Evolutionary conservation across 2,113 vertebrate species (phyloP).

Genomic region (Glareola pratincola): DNA sequence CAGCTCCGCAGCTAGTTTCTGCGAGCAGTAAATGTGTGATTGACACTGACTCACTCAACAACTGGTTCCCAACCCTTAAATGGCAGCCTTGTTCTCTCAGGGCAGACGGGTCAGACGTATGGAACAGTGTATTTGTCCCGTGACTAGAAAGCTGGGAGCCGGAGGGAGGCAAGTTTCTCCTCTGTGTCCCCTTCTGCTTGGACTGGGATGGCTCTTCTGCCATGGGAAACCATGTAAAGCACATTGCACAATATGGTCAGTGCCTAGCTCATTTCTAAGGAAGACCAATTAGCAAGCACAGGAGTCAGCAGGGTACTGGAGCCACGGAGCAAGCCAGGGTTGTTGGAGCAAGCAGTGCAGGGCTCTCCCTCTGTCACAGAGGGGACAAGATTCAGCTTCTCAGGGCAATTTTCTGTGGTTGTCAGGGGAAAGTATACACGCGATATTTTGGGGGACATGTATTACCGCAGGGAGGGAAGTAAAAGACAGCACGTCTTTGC

Average conservation of each 20-base stretch:
- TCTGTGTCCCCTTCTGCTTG: not conserved
- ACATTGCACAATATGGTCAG: fast-evolving
- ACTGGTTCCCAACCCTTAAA: slow-evolving; percentile 15
- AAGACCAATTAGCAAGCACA: not conserved
- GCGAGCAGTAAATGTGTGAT: slow-evolving; percentile 10
- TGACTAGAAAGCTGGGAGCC: not conserved
- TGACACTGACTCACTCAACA: slow-evolving; percentile 51
- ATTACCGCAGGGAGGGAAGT: not conserved
- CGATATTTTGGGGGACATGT: not conserved
- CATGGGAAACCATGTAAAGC: not conserved
- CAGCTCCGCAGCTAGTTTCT: slow-evolving; percentile 37
- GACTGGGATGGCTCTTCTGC: not conserved
- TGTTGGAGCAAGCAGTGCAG: not conserved
- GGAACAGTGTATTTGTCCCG: not conserved
- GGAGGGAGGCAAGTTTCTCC: not conserved
- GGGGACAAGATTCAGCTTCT: not conserved
- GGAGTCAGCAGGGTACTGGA: not conserved
- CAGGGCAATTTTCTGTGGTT: not conserved
- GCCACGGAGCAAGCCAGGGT: not conserved
- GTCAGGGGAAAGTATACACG: not conserved
- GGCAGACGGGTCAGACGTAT: not conserved
- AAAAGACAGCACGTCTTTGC: not conserved
- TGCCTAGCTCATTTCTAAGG: not conserved
- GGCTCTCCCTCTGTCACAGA: not conserved
- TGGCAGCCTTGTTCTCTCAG: slow-evolving; percentile 8